Base-by-base conservation (phyloP, 30 jellyfish, hydroid and myxozoan species). In the Pseudorhiza aurosa region DNA sequence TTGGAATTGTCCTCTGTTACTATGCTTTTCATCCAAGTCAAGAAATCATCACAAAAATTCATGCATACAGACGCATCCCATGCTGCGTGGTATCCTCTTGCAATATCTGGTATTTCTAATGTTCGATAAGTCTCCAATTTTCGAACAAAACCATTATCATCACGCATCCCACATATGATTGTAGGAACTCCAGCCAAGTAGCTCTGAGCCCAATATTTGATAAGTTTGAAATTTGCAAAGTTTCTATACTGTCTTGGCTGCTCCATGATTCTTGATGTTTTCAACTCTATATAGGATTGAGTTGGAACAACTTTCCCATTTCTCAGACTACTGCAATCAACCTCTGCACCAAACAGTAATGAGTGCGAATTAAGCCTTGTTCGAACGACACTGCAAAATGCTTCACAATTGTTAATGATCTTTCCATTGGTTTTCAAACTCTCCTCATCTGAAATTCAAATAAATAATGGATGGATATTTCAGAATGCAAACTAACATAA, bases 141-240 rank as follows among this genome's bases (percentile, higher is more conserved):
- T 31, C 58, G 64, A 1, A 92, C 98, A 40, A 92, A 74, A 2
- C 98, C 98, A 71, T 85, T 72, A 43, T 92, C 98, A 47, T 92
- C 89, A 22, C 98, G 79, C 82, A 92, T 30, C 0, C 98, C 98
- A 72, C 95, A 93, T 17, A 92, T 69, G n/a, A 92, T 59, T 24
- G 43, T 85, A 36, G 98, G 98, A 0, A 92, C 81, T 15, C 98
- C 98, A 35, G 95, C 96, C 37, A 92, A 77, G 50, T 46, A 92
- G 71, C 98, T 92, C 35, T 92, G 98, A 2, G 98, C 98, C 98
- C 98, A 92, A 46, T 73, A 92, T 82, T 92, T 92, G 28, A 68
- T 42, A 29, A 92, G 76, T 68, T 92, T 92, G 82, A 85, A 92
- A 58, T 88, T 64, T 14, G 94, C 85, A 73, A 92, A 92, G 77